Conservation (phyloP, 2,797 vertebrate genomes). For the Calcarius lapponicus region DNA sequence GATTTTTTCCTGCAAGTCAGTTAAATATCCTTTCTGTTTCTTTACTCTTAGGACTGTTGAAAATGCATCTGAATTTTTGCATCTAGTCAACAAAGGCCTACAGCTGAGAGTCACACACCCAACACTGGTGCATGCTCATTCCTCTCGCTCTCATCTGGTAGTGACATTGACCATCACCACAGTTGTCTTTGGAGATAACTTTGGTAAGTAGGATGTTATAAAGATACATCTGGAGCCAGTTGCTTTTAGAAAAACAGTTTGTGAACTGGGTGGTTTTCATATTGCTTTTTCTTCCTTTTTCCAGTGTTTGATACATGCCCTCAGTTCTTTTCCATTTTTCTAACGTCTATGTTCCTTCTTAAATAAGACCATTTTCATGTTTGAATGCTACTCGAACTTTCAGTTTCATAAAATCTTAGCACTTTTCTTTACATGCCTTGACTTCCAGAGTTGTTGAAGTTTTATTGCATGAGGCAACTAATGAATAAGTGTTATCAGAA, state of each 20-base stretch:
- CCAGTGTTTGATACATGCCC: not conserved
- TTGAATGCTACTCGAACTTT: not conserved
- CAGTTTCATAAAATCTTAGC: not conserved
- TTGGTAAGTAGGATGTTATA: constrained; percentile 70
- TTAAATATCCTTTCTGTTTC: not conserved
- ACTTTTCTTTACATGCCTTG: not conserved
- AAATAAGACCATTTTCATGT: not conserved
- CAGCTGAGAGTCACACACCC: constrained; percentile 78
- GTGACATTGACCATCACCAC: constrained; percentile 80
- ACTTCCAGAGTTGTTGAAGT: not conserved
- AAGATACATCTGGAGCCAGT: not conserved
- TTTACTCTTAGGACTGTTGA: constrained; percentile 65
- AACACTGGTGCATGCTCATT: constrained; percentile 82
- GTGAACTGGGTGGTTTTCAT: not conserved
- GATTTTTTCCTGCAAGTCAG: not conserved
- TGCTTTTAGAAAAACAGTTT: not conserved
- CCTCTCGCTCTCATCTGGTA: constrained; percentile 87
- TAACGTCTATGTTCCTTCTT: not conserved
- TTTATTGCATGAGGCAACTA: not conserved
- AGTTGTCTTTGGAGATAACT: constrained; percentile 61
- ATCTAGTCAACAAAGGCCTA: constrained; percentile 73
- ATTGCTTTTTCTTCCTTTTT: not conserved
- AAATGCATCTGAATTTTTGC: constrained; percentile 77
- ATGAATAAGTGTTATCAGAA: not conserved
- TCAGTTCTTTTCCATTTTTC: not conserved